These are phyloP conservation scores for Watersipora subatra DNA, from an alignment of 1,140 invertebrate species.

Conservation along the genomic window DNA sequence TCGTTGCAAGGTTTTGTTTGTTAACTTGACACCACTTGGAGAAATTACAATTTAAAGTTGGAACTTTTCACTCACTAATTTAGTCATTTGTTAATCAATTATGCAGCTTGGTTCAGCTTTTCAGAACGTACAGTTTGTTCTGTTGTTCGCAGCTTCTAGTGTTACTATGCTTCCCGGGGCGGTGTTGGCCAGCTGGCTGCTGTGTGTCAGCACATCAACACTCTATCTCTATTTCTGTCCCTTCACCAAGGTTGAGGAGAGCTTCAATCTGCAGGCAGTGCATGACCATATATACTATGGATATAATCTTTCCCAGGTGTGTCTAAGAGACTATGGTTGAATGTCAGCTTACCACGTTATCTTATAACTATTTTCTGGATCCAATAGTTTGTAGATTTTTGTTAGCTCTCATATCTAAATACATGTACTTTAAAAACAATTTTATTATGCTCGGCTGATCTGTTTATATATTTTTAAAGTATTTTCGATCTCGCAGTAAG, in stretches of 20 bases:
- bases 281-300: slow-evolving; percentile 88
- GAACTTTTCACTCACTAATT: no score
- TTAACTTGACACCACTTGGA: no score
- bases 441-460: no score
- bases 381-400: neutral
- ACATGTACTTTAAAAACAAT: no score
- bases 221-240: slow-evolving; percentile 63
- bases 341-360: neutral
- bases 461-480: no score
- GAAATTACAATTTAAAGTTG: no score
- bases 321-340: slow-evolving; percentile 11
- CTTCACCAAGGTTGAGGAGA: slow-evolving; percentile 98
- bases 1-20: no score
- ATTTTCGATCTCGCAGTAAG: no score
- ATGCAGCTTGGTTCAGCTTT: no score
- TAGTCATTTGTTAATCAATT: no score
- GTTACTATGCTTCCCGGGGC: neutral
- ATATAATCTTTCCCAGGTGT: slow-evolving; percentile 67
- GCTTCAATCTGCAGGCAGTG: slow-evolving; percentile 91
- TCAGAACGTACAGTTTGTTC: no score
- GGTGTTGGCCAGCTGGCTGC: neutral
- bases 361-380: neutral
- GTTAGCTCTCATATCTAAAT: neutral
- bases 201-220: slow-evolving; percentile 15
- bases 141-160: no score